These are phyloP conservation scores for Prosopocoilus inquinatus DNA, from an alignment of 2,888 invertebrate species.

Conservation along the genomic window DNA sequence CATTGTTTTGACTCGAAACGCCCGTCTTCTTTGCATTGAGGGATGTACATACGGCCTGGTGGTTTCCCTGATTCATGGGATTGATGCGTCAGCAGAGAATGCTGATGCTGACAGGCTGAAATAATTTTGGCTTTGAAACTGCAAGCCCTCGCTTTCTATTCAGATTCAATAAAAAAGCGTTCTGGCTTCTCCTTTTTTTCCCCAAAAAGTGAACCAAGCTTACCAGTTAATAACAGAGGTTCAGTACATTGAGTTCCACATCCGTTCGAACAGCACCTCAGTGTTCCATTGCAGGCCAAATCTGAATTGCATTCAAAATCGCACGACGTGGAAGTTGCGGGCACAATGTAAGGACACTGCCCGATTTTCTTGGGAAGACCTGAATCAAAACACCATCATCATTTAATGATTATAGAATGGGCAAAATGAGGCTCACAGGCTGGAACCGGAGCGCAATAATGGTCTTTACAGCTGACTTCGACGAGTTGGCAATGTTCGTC, in stretches of 20 bases:
- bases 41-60: constrained; percentile 71
- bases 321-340: constrained; percentile 64
- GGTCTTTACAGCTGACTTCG: constrained; percentile 80
- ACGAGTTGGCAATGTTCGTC: constrained; percentile 77
- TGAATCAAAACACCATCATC: constrained; percentile 28
- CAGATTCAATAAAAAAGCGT: no score
- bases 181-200: neutral
- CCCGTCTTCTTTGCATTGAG: constrained; percentile 70
- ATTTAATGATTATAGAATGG: neutral
- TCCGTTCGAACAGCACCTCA: constrained; percentile 83
- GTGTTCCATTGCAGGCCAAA: constrained; percentile 67
- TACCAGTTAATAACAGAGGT: constrained; percentile 66
- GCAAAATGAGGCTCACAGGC: constrained; percentile 58
- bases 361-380: constrained; percentile 70
- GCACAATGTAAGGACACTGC: constrained; percentile 81
- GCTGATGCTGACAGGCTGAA: constrained; percentile 66
- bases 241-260: constrained; percentile 80
- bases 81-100: constrained; percentile 57
- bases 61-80: constrained; percentile 72
- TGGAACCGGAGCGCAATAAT: constrained; percentile 83
- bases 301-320: constrained; percentile 77
- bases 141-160: no score
- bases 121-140: no score
- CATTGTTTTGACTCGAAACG: constrained; percentile 72
- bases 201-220: neutral